Conservation (phyloP, 2,888 invertebrate genomes). For the Parthenolecanium corni region DNA sequence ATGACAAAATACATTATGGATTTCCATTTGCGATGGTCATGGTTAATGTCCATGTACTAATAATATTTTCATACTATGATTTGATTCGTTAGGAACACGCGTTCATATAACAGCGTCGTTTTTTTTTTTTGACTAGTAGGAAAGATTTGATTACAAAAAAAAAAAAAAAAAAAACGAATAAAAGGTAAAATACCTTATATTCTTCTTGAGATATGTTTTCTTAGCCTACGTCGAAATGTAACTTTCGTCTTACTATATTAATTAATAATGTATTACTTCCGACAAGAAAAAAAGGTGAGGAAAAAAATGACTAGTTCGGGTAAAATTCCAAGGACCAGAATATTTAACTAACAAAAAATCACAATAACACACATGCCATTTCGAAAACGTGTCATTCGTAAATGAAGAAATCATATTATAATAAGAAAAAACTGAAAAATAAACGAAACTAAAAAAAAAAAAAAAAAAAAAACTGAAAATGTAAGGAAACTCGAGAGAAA, state of each 20-base stretch:
- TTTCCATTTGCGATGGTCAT: too few species aligned
- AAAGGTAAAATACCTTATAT: neutral
- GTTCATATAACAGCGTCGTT: neutral
- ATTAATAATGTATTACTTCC: neutral
- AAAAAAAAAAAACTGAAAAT: neutral
- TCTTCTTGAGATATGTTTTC: neutral
- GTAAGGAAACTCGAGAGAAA: too few species aligned
- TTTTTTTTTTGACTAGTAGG: neutral
- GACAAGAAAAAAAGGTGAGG: constrained; percentile 8
- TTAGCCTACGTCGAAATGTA: neutral
- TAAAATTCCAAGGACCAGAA: constrained; percentile 19
- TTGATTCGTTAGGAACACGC: neutral
- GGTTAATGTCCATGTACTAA: too few species aligned
- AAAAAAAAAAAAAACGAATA: neutral
- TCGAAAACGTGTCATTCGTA: neutral
- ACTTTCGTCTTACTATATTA: neutral
- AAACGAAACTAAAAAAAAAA: neutral
- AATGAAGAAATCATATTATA: neutral
- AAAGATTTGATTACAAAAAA: neutral
- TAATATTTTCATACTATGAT: too few species aligned
- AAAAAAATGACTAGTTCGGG: constrained; percentile 19
- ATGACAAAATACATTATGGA: too few species aligned
- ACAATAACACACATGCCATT: neutral
- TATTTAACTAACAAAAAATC: neutral
- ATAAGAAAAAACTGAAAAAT: neutral